Evolutionary conservation across 2,797 vertebrate species (phyloP), one percentile per base, ranked within the genome.

Genomic region (Myotis myotis): DNA sequence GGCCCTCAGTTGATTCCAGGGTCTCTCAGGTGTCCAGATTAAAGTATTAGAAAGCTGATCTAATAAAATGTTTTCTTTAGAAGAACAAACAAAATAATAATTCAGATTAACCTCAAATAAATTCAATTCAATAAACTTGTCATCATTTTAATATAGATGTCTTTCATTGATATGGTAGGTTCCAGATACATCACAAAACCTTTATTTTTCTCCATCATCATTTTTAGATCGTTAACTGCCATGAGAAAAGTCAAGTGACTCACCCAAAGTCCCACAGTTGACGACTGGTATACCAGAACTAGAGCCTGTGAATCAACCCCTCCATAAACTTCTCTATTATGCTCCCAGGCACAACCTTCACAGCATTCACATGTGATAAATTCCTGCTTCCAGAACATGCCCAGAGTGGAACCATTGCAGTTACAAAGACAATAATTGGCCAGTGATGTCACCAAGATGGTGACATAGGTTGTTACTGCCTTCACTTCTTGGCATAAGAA

Each of bases 81-180:
- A 38, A 41, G 1, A 68, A 49, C 87, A 76, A 74, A 55, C 6
- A 51, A 80, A 93, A 70, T 71, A 78, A 89, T 81, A 85, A 88
- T 75, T 85, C 49, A 91, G 30, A 64, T 68, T 93, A 95, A 53
- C 2, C 15, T 62, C 55, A 33, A 92, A 86, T 90, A 87, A 94
- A 80, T 11, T 79, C 49, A 91, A 23, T 36, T 87, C 57, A 71
- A 47, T 60, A 60, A 62, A 19, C 55, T 91, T 36, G 13, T 38
- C 51, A 87, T 60, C n/a, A 89, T 55, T 94, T 91, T 66, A 71
- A 80, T 25, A 62, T 60, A 84, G 53, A 49, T 51, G 7, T 30
- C 38, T 90, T 87, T 90, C 57, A 28, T 47, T 66, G 38, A 66
- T n/a, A 33, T 17, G 30, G 19, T 53, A 55, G 41, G 5, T 84